Evolutionary conservation across 2,797 vertebrate genomes (phyloP).

Genomic region (Tenualosa ilisha): DNA sequence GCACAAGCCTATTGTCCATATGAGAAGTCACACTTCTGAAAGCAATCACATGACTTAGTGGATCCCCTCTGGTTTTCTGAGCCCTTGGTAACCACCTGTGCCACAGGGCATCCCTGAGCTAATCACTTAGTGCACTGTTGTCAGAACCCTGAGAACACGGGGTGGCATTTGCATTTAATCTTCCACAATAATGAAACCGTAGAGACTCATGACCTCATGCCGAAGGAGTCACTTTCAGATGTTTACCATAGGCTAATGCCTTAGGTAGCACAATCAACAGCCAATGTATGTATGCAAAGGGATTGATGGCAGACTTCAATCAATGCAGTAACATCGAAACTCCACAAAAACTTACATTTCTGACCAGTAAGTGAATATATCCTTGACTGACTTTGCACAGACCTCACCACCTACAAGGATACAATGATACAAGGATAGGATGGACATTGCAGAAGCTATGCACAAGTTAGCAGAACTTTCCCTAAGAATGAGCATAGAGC

Average conservation of each 20-base stretch:
- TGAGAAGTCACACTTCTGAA: neutral
- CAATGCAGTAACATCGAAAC: neutral
- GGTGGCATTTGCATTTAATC: neutral
- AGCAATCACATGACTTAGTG: neutral
- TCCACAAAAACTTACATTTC: conserved; percentile 4
- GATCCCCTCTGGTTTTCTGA: neutral
- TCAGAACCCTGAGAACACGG: neutral
- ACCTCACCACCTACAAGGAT: too few relatives aligned
- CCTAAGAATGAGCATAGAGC: too few relatives aligned
- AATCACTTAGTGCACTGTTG: too few relatives aligned
- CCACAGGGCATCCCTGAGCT: neutral
- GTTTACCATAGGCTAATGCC: conserved; percentile 18
- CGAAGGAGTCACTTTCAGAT: neutral
- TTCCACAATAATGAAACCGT: neutral
- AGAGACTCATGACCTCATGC: neutral
- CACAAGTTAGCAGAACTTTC: too few relatives aligned
- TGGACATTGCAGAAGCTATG: too few relatives aligned
- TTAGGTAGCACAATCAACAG: neutral
- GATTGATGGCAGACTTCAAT: conserved; percentile 18
- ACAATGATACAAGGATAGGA: too few relatives aligned
- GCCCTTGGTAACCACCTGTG: neutral
- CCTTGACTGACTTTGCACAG: neutral
- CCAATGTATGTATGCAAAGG: conserved; percentile 25
- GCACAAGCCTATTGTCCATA: too few relatives aligned
- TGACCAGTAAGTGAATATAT: neutral